Evolutionary conservation across 2,888 invertebrate genomes (phyloP).

Genomic region (Drosophila algonquin): DNA sequence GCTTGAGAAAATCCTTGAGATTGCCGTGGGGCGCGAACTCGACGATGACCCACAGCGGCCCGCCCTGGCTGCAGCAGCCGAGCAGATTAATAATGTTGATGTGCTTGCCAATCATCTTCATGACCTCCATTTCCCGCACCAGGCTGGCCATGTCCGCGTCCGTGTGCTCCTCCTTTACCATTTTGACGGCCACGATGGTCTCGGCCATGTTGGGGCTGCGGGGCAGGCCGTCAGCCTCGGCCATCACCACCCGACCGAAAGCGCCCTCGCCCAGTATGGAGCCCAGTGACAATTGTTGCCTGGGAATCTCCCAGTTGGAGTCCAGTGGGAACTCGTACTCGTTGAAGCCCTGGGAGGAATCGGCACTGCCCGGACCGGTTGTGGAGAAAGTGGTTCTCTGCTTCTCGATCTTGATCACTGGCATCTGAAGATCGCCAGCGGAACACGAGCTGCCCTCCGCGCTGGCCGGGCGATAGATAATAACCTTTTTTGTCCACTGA

Average conservation of each 20-base stretch:
- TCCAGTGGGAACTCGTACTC: constrained; percentile 98
- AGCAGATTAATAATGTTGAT: constrained; percentile 98
- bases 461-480: constrained; percentile 90
- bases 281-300: constrained; percentile 91
- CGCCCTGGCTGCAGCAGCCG: constrained; percentile 97
- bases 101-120: constrained; percentile 99
- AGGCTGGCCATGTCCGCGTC: constrained; percentile 98
- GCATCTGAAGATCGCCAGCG: constrained; percentile 86
- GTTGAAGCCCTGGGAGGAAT: constrained; percentile 88
- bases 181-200: constrained; percentile 97
- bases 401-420: constrained; percentile 95
- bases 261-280: constrained; percentile 97
- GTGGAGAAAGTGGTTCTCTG: constrained; percentile 90
- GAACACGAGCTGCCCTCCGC: constrained; percentile 81
- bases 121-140: constrained; percentile 99
- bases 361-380: constrained; percentile 85
- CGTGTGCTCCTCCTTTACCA: constrained; percentile 98
- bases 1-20: constrained; percentile 95
- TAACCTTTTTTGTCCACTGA: constrained; percentile 95
- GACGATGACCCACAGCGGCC: constrained; percentile 94
- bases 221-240: constrained; percentile 88
- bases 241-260: constrained; percentile 98
- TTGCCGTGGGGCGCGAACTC: constrained; percentile 97
- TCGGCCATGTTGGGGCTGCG: constrained; percentile 79
- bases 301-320: constrained; percentile 96